phyloP scores from a whole-genome alignment of 2,797 vertebrate genomes.

The Helicolenus hilgendorfi region DNA sequence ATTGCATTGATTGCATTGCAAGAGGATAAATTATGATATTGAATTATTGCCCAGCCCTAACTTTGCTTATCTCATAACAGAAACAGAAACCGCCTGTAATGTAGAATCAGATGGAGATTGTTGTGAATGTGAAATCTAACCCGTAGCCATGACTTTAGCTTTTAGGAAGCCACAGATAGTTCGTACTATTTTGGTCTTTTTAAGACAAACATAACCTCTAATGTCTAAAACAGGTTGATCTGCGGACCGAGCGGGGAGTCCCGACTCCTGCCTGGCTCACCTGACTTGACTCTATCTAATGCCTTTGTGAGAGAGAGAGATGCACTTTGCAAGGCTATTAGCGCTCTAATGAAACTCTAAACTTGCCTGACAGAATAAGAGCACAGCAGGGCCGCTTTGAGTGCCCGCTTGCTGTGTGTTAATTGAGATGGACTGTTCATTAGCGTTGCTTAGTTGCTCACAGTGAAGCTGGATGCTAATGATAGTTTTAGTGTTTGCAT shows the following conservation, averaged over 20 bases:
- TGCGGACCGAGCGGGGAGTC: background rate
- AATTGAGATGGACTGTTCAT: conserved; percentile 79
- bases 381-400: conserved; percentile 57
- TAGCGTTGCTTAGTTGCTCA: conserved; percentile 69
- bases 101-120: background rate
- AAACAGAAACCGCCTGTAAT: background rate
- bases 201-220: background rate
- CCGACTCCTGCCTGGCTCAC: conserved; percentile 15
- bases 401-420: conserved; percentile 65
- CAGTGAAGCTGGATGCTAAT: conserved; percentile 57
- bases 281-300: conserved; percentile 44
- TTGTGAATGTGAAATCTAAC: background rate
- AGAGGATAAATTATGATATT: no score
- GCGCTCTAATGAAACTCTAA: conserved; percentile 71
- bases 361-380: conserved; percentile 67
- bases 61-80: background rate
- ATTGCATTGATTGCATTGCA: no score
- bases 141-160: background rate
- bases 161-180: background rate
- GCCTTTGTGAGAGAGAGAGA: conserved; percentile 32
- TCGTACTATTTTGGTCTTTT: background rate
- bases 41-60: no score
- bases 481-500: conserved; percentile 50
- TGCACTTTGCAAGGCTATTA: conserved; percentile 57
- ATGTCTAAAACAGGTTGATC: background rate